phyloP scores from a whole-genome alignment of 2,888 invertebrate genomes.

The Drosophila pegasa region DNA sequence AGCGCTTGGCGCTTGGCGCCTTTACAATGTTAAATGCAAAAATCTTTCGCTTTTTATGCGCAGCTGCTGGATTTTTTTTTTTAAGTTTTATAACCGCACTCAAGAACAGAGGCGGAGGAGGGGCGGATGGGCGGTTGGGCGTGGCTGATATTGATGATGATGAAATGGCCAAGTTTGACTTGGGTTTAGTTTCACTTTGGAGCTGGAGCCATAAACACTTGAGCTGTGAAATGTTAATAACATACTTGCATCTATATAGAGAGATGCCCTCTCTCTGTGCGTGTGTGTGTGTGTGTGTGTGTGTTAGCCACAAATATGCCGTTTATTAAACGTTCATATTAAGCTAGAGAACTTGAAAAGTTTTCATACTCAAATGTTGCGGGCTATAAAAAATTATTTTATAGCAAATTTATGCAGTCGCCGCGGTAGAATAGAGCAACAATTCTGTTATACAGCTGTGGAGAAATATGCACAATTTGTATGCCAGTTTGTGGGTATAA shows the following conservation, averaged over 20 bases:
- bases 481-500: neutral
- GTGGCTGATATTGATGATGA: slow-evolving; percentile 64
- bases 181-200: slow-evolving; percentile 25
- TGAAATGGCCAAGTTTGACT: slow-evolving; percentile 54
- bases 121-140: too few species aligned
- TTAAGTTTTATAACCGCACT: slow-evolving; percentile 58
- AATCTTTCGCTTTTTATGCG: slow-evolving; percentile 42
- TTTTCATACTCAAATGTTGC: slow-evolving; percentile 9
- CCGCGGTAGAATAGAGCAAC: neutral
- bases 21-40: slow-evolving; percentile 72
- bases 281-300: slow-evolving; percentile 1
- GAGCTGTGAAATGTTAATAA: slow-evolving; percentile 59
- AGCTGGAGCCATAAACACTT: slow-evolving; percentile 67
- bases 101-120: slow-evolving; percentile 47
- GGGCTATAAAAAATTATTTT: slow-evolving; percentile 12
- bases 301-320: slow-evolving; percentile 17
- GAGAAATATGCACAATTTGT: neutral
- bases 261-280: neutral
- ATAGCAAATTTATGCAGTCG: slow-evolving; percentile 3
- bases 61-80: slow-evolving; percentile 21
- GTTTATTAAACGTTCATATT: slow-evolving; percentile 61
- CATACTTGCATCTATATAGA: slow-evolving; percentile 4
- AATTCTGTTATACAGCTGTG: slow-evolving; percentile 1
- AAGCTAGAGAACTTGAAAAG: slow-evolving; percentile 13
- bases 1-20: slow-evolving; percentile 10